Percentiles rank a stretch among this genome's conserved stretches.
These are phyloP conservation scores for Drosophila aff. DNA, from an alignment of 1,140 invertebrate species.

Conservation along the genomic window DNA sequence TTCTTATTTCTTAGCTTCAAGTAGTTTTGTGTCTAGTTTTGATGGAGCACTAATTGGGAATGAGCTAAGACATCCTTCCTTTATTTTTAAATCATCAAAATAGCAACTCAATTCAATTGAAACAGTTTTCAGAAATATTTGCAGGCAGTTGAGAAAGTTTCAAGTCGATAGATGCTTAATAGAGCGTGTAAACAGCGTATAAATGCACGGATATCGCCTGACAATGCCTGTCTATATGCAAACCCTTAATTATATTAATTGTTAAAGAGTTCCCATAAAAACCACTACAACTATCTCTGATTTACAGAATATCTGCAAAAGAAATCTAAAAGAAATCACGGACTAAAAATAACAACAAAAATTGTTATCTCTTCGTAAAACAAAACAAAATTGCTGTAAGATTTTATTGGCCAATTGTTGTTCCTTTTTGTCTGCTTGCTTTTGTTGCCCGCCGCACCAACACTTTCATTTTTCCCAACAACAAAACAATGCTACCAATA, in stretches of 20 bases:
- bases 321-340: constrained; percentile 37
- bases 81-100: too few relatives aligned
- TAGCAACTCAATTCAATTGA: too few relatives aligned
- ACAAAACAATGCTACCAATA: constrained; percentile 70
- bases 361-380: constrained; percentile 27
- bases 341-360: neutral
- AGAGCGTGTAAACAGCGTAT: neutral
- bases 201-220: neutral
- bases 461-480: constrained; percentile 76
- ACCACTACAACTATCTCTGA: neutral
- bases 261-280: neutral
- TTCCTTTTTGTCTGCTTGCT: constrained; percentile 32
- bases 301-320: constrained; percentile 20
- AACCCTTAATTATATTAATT: constrained; percentile 1
- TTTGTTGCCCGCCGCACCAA: constrained; percentile 26
- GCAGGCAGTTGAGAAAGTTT: constrained; percentile 1
- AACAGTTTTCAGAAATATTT: neutral
- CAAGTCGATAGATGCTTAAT: neutral
- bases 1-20: neutral
- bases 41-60: too few relatives aligned
- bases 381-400: constrained; percentile 58
- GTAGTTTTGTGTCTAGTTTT: too few relatives aligned
- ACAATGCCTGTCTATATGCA: neutral
- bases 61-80: too few relatives aligned
- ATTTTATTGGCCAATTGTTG: constrained; percentile 72